phyloP scores from a whole-genome alignment of 2,113 vertebrate species.

The Lota lota region DNA sequence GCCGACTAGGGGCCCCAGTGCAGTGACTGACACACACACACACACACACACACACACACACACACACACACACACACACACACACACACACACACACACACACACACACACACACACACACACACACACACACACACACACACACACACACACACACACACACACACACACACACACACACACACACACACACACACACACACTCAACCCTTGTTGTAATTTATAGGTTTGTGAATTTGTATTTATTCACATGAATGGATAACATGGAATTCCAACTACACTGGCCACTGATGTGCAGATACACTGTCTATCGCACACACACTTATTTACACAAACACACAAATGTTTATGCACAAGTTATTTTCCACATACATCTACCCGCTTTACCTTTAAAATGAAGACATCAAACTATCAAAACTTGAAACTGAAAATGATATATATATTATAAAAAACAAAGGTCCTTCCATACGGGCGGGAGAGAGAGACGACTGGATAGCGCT shows the following conservation, averaged over 20 bases:
- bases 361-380: conserved; percentile 33
- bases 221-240: conserved; percentile 40
- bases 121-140: not conserved
- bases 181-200: not conserved
- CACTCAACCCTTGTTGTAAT: conserved; percentile 24
- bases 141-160: no score
- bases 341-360: conserved; percentile 21
- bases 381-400: conserved; percentile 74
- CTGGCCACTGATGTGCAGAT: conserved; percentile 47
- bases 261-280: conserved; percentile 50
- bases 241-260: conserved; percentile 39
- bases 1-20: conserved; percentile 82
- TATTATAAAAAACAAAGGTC: conserved; percentile 27
- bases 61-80: no score
- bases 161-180: no score
- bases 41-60: conserved; percentile 21
- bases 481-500: conserved; percentile 68
- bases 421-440: conserved; percentile 57
- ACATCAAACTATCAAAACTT: conserved; percentile 73
- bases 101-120: conserved; percentile 17
- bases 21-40: not conserved
- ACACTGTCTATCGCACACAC: conserved; percentile 26
- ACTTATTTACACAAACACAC: conserved; percentile 36
- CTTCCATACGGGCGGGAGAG: conserved; percentile 39
- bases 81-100: conserved; percentile 22